Base-by-base conservation (phyloP, 2,888 invertebrate genomes). In the Drosophila nigricruria region DNA sequence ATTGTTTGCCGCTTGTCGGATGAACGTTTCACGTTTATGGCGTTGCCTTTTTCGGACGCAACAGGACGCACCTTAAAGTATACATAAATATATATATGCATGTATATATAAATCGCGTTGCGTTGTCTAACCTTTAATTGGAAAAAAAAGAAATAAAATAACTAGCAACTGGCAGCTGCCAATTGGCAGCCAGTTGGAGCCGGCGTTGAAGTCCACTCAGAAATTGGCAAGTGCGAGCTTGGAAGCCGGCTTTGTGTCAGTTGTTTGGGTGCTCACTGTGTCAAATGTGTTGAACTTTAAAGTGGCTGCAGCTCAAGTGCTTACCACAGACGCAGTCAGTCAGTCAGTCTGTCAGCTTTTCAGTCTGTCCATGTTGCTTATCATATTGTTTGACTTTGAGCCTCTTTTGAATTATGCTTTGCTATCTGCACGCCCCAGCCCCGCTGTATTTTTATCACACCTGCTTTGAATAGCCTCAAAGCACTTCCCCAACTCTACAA, bases 1-100 rank as follows among this genome's bases (percentile, higher is more conserved):
- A 54, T 56, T 53, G 53, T 49, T 56, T 49, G 49, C 67, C 68
- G 67, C 25, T 67, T 77, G 72, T 72, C 58, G 65, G 73, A 65
- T 77, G 73, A 68, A 65, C 70, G 59, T 70, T 75, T 54, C 45
- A 52, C 52, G 52, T 77, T 72, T 67, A 65, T 59, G 75, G 45
- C 67, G 62, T 36, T 77, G 77, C 85, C 88, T 64, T 83, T 69
- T 83, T 83, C 36, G 82, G 82, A 67, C 70, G 75, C 75, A 77
- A 59, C 72, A 81, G 85, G 90, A 88, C 91, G 90, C 89, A 90
- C 89, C 89, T 89, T 82, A 80, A 88, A 80, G 65, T 25, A n/a
- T 23, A 49, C 38, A 53, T 53, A 38, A 53, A 53, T 64, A 27
- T 49, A 32, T 47, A 47, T 8, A 30, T 10, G 36, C 32, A 27